These are phyloP conservation scores for Allacma fusca DNA, from an alignment of 2,888 invertebrate genomes.

Conservation along the genomic window DNA sequence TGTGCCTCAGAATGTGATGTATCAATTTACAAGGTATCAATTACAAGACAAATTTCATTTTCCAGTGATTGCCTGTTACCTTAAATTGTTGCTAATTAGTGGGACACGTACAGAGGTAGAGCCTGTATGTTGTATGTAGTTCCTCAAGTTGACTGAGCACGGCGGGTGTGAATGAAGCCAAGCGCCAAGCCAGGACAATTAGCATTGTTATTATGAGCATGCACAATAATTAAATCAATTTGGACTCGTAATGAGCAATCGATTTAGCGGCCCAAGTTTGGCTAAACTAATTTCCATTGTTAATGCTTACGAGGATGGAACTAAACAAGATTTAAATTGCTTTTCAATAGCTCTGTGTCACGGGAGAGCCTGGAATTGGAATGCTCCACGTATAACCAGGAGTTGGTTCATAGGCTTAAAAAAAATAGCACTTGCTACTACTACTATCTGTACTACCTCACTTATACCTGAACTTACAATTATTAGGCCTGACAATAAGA, in stretches of 20 bases:
- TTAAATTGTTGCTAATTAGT: conserved; percentile 12
- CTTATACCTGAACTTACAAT: too few species aligned
- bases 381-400: too few species aligned
- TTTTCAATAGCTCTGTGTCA: background rate
- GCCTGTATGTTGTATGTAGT: too few species aligned
- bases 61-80: background rate
- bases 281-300: conserved; percentile 22
- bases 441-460: too few species aligned
- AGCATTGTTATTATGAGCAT: conserved; percentile 3
- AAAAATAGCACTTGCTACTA: too few species aligned
- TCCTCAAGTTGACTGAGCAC: background rate
- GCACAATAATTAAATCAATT: conserved; percentile 19
- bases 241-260: conserved; percentile 7
- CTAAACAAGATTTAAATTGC: background rate
- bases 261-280: background rate
- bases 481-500: too few species aligned
- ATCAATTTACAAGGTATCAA: background rate
- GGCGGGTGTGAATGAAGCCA: conserved; percentile 1
- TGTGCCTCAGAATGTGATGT: background rate
- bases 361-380: background rate
- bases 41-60: background rate
- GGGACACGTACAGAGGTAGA: background rate
- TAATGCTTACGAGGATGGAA: conserved; percentile 20
- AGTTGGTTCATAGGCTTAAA: too few species aligned
- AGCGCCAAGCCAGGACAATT: background rate